phyloP scores from a whole-genome alignment of 2,888 invertebrate species.

The Drosophila diplacantha region DNA sequence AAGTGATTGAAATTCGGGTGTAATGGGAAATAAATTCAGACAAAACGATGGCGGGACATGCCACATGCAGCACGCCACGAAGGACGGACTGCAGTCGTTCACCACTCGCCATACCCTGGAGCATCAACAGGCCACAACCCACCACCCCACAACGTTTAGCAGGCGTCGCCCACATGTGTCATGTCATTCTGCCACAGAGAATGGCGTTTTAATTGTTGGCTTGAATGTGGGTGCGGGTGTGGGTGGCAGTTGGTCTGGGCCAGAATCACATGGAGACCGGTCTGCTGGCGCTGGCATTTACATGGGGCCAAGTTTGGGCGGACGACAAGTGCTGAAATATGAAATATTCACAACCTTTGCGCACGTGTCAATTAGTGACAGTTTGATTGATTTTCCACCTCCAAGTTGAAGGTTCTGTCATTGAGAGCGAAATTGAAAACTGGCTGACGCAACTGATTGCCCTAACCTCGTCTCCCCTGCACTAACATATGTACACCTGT shows the following conservation, averaged over 20 bases:
- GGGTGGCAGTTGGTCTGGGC: constrained; percentile 2
- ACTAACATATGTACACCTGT: neutral
- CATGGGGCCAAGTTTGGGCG: constrained; percentile 10
- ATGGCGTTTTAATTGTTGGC: constrained; percentile 39
- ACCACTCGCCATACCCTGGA: neutral
- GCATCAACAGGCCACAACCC: neutral
- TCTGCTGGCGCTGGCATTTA: constrained; percentile 29
- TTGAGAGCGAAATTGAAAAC: constrained; percentile 35
- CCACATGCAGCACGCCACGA: constrained; percentile 42
- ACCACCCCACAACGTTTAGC: constrained; percentile 29
- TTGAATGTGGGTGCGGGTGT: neutral
- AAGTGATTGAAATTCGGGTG: constrained; percentile 45
- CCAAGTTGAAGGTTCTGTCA: constrained; percentile 42
- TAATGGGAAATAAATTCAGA: constrained; percentile 43
- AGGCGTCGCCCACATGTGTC: constrained; percentile 40
- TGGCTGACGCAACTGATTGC: constrained; percentile 31
- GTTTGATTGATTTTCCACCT: constrained; percentile 52
- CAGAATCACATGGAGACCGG: constrained; percentile 3
- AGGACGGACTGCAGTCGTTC: constrained; percentile 7
- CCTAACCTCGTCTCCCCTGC: neutral
- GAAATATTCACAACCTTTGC: constrained; percentile 49
- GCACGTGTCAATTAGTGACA: constrained; percentile 48
- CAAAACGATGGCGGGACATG: constrained; percentile 48
- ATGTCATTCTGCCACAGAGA: constrained; percentile 33
- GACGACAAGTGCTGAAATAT: constrained; percentile 54